A percentile compares a stretch with the other conserved stretches of the same genome.
Evolutionary conservation across 2,113 vertebrate species (phyloP).

Genomic region (Scophthalmus maximus): DNA sequence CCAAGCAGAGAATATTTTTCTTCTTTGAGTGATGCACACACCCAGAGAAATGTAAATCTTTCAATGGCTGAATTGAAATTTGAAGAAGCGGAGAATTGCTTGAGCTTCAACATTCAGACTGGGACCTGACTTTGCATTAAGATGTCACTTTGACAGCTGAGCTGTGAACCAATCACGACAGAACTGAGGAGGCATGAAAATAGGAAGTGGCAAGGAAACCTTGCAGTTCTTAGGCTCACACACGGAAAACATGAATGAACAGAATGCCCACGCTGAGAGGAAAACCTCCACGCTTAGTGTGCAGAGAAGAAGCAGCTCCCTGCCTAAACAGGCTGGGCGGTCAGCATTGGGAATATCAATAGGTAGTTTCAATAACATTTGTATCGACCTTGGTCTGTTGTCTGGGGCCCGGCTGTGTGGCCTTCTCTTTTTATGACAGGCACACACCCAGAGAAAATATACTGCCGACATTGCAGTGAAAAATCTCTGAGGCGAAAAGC

Average conservation of each 20-base stretch:
- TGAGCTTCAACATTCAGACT: slow-evolving; percentile 38
- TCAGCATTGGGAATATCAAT: slow-evolving; percentile 64
- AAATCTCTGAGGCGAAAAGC: slow-evolving; percentile 72
- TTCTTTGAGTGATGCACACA: not conserved
- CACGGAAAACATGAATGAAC: slow-evolving; percentile 55
- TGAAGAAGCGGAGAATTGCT: slow-evolving; percentile 20
- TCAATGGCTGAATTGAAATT: slow-evolving; percentile 33
- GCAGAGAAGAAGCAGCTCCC: slow-evolving; percentile 45
- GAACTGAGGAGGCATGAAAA: slow-evolving; percentile 52
- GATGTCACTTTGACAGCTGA: slow-evolving; percentile 62
- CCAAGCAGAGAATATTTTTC: not conserved
- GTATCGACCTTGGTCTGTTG: slow-evolving; percentile 83
- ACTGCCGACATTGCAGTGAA: slow-evolving; percentile 77
- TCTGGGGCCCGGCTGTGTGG: slow-evolving; percentile 67
- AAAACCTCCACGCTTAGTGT: slow-evolving; percentile 47
- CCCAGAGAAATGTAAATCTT: slow-evolving; percentile 26
- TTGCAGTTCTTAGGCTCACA: slow-evolving; percentile 26
- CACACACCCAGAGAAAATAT: slow-evolving; percentile 77
- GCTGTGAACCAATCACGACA: slow-evolving; percentile 55
- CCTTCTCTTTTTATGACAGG: slow-evolving; percentile 72
- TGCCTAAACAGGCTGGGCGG: slow-evolving; percentile 57
- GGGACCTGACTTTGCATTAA: slow-evolving; percentile 57
- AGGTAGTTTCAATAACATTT: slow-evolving; percentile 74
- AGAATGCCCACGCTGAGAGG: slow-evolving; percentile 21
- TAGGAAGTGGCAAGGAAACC: slow-evolving; percentile 52